Evolutionary conservation across 2,113 vertebrate genomes (phyloP).

Genomic region (Halichoerus grypus): DNA sequence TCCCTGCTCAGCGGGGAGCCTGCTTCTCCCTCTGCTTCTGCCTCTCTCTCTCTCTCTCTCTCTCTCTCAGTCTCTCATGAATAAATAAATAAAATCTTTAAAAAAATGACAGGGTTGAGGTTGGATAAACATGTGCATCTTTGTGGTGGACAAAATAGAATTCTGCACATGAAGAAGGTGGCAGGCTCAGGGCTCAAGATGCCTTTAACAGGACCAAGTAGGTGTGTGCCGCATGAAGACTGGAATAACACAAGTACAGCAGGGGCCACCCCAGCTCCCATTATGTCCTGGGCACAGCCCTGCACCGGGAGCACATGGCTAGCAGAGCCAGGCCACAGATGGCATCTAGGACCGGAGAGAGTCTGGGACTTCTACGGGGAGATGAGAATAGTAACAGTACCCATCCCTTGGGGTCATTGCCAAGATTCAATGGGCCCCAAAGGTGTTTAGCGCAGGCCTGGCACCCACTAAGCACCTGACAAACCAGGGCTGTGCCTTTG

Average conservation of each 20-base stretch:
- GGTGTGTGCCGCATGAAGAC: accelerated
- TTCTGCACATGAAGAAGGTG: not conserved
- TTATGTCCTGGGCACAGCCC: not conserved
- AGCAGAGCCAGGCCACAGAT: not conserved
- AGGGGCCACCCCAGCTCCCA: not conserved
- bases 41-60: too few species aligned
- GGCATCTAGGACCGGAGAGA: not conserved
- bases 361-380: not conserved
- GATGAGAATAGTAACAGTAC: not conserved
- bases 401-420: not conserved
- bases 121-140: accelerated
- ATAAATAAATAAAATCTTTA: too few species aligned
- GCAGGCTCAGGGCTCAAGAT: not conserved
- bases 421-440: not conserved
- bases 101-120: not conserved
- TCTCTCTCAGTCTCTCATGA: too few species aligned
- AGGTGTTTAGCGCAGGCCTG: not conserved
- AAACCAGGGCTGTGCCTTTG: not conserved
- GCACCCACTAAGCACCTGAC: not conserved
- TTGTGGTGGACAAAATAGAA: not conserved
- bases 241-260: accelerated
- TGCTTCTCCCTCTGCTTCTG: too few species aligned
- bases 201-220: not conserved
- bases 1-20: too few species aligned
- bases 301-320: not conserved